Base-by-base conservation (phyloP, 92 coral and sea anemone species). In the Pocillopora grandis region DNA sequence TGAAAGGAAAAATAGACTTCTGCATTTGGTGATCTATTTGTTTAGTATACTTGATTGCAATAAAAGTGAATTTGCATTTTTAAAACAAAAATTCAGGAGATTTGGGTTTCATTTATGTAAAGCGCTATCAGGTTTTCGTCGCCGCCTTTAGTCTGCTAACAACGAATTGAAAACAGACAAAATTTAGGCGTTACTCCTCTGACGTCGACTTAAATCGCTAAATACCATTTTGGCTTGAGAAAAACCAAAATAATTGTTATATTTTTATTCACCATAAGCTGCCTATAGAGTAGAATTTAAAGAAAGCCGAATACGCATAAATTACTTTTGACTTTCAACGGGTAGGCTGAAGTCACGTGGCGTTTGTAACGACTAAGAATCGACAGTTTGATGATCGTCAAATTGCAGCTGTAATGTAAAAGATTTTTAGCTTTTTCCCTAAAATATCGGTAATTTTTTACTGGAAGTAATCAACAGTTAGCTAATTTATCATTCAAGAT, bases 1-100 rank as follows among this genome's bases (percentile, higher is more conserved):
- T 21, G 12, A 66, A 66, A 49, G 52, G 52, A 36, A 58, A 80
- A 80, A 57, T 17, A 62, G 73, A 81, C 48, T 36, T 21, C 67
- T 52, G 5, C 12, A 11, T 31, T 13, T 20, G 16, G 21, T 12
- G 56, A 15, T 21, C 36, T 61, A 59, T 71, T 20, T 58, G 68
- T 18, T 36, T 57, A 58, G 66, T 60, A 80, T 31, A 59, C 48
- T 81, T 71, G 52, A 35, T 64, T 71, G 17, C 78, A n/a, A 58
- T 70, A 33, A 81, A 81, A 70, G 77, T 17, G 36, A 58, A 81
- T 81, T 81, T 81, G 85, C 85, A 81, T 81, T 71, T 70, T 37
- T 59, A 78, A 70, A 58, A 81, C 85, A 81, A 80, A 80, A 66
- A 59, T 15, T 18, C 14, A 21, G 15, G 20, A 31, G 7, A 2